phyloP scores from a whole-genome alignment of 2,888 invertebrate species.

The Diaprepes abbreviatus region DNA sequence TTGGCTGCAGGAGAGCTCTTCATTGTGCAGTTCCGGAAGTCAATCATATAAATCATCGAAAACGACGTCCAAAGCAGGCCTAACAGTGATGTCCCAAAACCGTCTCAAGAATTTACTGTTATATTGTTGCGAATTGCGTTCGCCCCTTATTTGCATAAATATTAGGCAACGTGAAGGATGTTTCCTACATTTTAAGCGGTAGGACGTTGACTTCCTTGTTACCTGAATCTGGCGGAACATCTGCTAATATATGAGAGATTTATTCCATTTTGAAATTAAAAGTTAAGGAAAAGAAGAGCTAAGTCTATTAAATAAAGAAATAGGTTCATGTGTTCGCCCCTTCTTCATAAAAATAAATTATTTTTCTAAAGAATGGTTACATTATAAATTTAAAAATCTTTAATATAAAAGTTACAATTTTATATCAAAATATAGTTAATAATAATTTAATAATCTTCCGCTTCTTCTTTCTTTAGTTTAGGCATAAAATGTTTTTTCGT shows the following conservation, averaged over 20 bases:
- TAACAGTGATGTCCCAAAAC: constrained; percentile 21
- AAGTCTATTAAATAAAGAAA: no score
- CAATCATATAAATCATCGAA: constrained; percentile 45
- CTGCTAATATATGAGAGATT: not conserved
- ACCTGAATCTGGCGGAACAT: constrained; percentile 1
- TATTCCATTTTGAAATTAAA: not conserved
- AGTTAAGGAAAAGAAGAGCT: no score
- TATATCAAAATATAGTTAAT: no score
- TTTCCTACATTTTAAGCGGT: constrained; percentile 35
- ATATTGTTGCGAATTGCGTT: constrained; percentile 36
- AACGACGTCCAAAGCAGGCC: constrained; percentile 40
- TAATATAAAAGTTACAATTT: no score
- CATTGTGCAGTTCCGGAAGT: constrained; percentile 40
- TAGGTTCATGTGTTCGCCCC: no score
- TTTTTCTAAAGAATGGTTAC: no score
- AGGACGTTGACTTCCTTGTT: constrained; percentile 13
- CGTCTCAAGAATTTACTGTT: constrained; percentile 31
- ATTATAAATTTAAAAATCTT: no score
- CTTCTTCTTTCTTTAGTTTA: no score
- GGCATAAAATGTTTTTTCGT: no score
- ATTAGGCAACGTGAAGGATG: constrained; percentile 24
- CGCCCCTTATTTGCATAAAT: constrained; percentile 39
- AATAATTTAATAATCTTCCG: no score
- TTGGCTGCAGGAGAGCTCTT: constrained; percentile 27
- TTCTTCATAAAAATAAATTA: no score